These are phyloP conservation scores for Ichneumoninae sp. DNA, from an alignment of 2,888 invertebrate genomes.

Conservation along the genomic window DNA sequence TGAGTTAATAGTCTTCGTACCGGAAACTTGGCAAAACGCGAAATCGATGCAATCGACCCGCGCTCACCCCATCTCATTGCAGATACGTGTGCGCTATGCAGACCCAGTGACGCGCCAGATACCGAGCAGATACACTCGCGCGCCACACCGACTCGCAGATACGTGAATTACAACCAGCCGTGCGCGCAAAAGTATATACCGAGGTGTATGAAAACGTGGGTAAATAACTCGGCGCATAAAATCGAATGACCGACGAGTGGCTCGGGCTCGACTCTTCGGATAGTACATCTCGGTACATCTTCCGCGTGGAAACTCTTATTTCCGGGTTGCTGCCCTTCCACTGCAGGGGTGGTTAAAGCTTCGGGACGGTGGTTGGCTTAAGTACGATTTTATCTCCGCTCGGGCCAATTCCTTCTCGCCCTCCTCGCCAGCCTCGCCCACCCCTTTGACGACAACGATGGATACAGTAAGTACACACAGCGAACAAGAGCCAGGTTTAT, in stretches of 20 bases:
- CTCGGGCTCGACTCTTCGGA: not conserved
- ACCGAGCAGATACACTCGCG: not conserved
- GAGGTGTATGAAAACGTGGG: constrained; percentile 16
- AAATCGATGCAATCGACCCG: not conserved
- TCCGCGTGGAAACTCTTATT: constrained; percentile 29
- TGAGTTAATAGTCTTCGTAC: no score
- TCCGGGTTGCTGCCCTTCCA: constrained; percentile 30
- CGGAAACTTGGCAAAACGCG: not conserved
- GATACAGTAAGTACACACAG: constrained; percentile 23
- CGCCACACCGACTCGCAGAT: not conserved
- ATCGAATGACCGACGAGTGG: constrained; percentile 49
- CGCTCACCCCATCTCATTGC: not conserved
- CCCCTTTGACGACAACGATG: constrained; percentile 33
- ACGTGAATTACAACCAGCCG: not conserved
- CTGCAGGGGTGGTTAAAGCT: constrained; percentile 13
- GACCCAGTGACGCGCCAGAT: not conserved
- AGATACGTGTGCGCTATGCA: not conserved
- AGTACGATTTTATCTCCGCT: constrained; percentile 56
- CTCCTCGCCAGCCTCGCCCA: not conserved
- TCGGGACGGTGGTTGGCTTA: constrained; percentile 42
- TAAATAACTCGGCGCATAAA: constrained; percentile 48
- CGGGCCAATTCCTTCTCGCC: constrained; percentile 30
- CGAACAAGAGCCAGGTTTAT: constrained; percentile 31
- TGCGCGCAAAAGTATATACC: not conserved
- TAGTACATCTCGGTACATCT: not conserved